Base-by-base conservation (phyloP, 2,888 invertebrate genomes). In the Odontocolon sp. region DNA sequence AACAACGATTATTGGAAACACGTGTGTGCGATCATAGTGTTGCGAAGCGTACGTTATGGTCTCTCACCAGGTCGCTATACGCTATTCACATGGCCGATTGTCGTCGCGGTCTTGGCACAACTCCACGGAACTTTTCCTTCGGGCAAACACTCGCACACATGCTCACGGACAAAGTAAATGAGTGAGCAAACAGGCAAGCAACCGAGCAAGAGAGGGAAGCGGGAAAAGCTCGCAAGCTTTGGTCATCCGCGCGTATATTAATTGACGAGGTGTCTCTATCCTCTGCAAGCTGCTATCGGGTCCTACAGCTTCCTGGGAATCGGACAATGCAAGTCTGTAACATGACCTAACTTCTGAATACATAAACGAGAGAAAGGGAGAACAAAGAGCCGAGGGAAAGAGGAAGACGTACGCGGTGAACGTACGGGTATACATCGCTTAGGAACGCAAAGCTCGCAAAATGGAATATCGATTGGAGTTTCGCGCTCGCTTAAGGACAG, bases 1-100 rank as follows among this genome's bases (percentile, higher is more conserved):
- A 61, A 28, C 40, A 68, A n/a, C 72, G 72, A 77, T 77, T 77
- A 77, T 77, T 72, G 77, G 72, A 77, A 77, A 72, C 77, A 68
- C 77, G 72, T 72, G 77, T 72, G 68, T 42, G 68, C 68, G 59
- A 77, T 77, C 63, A 72, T 64, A 69, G 47, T 14, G 36, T 59
- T 50, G 38, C 68, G 16, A 63, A 68, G 72, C 76, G 63, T 72
- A 42, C 56, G 63, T 57, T 77, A 72, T 68, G 33, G 28, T 72
- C 64, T 50, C 57, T 9, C 11, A 47, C 21, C 14, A 21, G 28
- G 8, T 33, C 18, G 54, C 18, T 16, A 38, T 26, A 50, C 9
- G 36, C 9, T 21, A 50, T 33, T 11, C 33, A 5, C 21, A 18
- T 16, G 64, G 16, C 16, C 16, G 33, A 28, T 23, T 21, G 18